Conservation (phyloP, 2,888 invertebrate species). For the Sesamia inferens region DNA sequence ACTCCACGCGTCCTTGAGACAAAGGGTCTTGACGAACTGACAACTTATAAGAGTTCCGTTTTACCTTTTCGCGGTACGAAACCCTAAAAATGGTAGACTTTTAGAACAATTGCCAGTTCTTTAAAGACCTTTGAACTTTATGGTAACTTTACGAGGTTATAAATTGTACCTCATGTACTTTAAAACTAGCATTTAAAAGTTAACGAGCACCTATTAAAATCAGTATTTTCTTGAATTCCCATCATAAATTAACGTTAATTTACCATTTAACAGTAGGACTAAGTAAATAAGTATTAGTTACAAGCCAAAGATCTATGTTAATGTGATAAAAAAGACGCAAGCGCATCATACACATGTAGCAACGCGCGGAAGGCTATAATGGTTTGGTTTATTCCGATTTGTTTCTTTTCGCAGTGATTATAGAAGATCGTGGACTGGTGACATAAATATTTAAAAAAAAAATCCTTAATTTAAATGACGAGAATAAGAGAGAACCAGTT, state of each 20-base stretch:
- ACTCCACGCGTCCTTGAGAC: no score
- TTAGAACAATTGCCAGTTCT: not conserved
- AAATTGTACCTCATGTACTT: not conserved
- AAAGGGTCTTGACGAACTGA: no score
- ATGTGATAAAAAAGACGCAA: constrained; percentile 56
- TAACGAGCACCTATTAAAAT: constrained; percentile 3
- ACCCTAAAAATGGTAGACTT: no score
- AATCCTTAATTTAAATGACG: no score
- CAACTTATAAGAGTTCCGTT: no score
- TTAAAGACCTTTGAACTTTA: not conserved
- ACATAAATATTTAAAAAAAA: not conserved
- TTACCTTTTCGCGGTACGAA: no score
- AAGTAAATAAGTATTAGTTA: constrained; percentile 59
- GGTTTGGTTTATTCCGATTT: constrained; percentile 36
- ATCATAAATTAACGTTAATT: constrained; percentile 50
- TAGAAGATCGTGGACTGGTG: no score
- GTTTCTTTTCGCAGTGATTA: not conserved
- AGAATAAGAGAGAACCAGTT: no score
- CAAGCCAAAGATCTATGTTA: constrained; percentile 59
- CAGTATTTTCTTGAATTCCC: constrained; percentile 38
- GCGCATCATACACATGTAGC: constrained; percentile 53
- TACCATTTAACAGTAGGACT: constrained; percentile 48
- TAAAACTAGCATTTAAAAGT: not conserved
- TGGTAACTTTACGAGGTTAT: not conserved
- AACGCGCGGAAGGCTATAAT: constrained; percentile 27